phyloP scores from a whole-genome alignment of 2,113 vertebrate genomes.

The Oreotrochilus melanogaster region DNA sequence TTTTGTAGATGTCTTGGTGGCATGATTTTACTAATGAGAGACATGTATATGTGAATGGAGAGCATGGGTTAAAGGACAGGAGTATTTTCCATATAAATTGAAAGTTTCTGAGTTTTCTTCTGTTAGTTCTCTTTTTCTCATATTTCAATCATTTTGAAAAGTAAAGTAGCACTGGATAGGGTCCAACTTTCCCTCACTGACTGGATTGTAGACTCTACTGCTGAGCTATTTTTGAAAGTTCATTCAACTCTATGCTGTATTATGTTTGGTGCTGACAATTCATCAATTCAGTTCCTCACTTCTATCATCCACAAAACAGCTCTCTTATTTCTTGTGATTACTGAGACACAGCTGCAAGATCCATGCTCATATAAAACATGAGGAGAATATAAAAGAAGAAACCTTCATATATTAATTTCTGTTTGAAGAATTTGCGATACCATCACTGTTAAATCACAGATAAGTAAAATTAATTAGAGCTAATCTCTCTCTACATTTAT shows the following conservation, averaged over 20 bases:
- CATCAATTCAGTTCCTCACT: neutral
- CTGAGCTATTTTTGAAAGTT: neutral
- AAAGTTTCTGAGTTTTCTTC: neutral
- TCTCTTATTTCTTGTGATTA: constrained; percentile 42
- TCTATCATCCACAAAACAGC: neutral
- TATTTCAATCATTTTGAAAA: neutral
- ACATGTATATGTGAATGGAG: neutral
- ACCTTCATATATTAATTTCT: neutral
- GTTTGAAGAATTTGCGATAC: neutral
- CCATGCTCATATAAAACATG: neutral
- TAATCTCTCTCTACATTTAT: neutral
- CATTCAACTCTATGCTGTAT: neutral
- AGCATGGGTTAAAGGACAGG: neutral
- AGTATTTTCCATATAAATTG: constrained; percentile 9
- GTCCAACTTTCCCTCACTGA: constrained; percentile 1
- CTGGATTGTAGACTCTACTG: neutral
- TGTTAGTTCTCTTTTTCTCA: neutral
- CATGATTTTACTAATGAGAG: neutral
- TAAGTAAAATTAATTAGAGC: neutral
- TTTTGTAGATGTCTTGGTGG: neutral
- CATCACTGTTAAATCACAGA: neutral
- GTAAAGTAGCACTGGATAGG: neutral
- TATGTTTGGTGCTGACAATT: neutral
- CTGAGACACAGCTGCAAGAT: constrained; percentile 11
- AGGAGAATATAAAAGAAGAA: constrained; percentile 1